Base-by-base conservation (phyloP, 2,888 invertebrate species). In the Bombyx huttoni region DNA sequence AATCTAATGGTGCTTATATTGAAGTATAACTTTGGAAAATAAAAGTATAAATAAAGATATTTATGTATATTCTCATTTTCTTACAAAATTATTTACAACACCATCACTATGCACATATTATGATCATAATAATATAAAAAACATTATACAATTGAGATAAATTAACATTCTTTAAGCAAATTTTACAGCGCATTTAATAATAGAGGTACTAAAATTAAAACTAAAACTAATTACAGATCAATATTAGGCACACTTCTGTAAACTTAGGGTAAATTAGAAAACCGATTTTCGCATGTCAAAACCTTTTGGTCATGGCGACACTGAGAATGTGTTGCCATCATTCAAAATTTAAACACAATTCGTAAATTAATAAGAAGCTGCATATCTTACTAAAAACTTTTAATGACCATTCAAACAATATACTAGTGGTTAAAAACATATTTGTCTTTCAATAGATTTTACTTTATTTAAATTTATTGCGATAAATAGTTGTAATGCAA, bases 81-180 rank as follows among this genome's bases (percentile, higher is more conserved):
- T 78, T 80, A 81, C 73, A 87, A 83, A 87, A 87, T 81, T 85
- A 87, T 88, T 85, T 87, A 87, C 87, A 86, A 75, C 79, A 77
- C 75, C 70, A 72, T 75, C 80, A 85, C 81, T 83, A 84, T 86
- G 83, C 81, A 82, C 81, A 82, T 84, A 80, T 78, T 69, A 75
- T 77, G 79, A 78, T 82, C 83, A 83, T 86, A 40, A 83, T 86
- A 24, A 24, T 24, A 24, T 24, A 82, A 78, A 79, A 85, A 82
- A 82, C 76, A 79, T 81, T 85, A 24, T 24, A 82, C 73, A 76
- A 71, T 74, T 73, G 70, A 77, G 75, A 86, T 86, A 85, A 82
- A 79, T 85, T 80, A 81, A 77, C 70, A 73, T 71, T 72, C 68
- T 64, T 62, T 50, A 72, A 74, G 81, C 85, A 63, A n/a, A 77